phyloP scores from a whole-genome alignment of 1,140 invertebrate genomes.

The Nixonia krombeini region DNA sequence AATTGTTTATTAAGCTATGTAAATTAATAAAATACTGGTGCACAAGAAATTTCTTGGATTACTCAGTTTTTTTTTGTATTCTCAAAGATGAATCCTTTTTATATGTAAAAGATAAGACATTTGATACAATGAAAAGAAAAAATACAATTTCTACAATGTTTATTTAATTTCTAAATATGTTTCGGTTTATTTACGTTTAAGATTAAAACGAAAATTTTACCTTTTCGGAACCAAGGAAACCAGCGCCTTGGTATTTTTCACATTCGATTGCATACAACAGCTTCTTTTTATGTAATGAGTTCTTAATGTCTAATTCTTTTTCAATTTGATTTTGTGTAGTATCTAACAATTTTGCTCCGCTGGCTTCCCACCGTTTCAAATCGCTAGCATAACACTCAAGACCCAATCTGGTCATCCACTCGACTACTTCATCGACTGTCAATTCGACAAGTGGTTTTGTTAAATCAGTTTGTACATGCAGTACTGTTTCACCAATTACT shows the following conservation, averaged over 20 bases:
- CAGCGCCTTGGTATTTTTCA: slow-evolving; percentile 69
- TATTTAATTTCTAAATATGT: slow-evolving; percentile 7
- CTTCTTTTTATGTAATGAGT: slow-evolving; percentile 93
- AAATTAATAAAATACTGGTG: too few species aligned
- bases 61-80: too few species aligned
- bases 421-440: slow-evolving; percentile 86
- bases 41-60: too few species aligned
- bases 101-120: too few species aligned
- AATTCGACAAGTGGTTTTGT: slow-evolving; percentile 82
- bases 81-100: too few species aligned
- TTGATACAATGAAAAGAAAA: too few species aligned
- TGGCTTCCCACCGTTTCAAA: slow-evolving; percentile 85
- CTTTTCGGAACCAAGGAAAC: slow-evolving; percentile 66
- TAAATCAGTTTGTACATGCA: slow-evolving; percentile 59
- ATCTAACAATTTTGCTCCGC: slow-evolving; percentile 85
- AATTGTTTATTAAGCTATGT: too few species aligned
- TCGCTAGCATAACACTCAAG: slow-evolving; percentile 87
- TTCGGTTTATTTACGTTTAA: neutral
- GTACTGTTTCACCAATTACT: slow-evolving; percentile 70
- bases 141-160: too few species aligned
- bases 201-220: slow-evolving; percentile 37
- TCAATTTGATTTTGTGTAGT: slow-evolving; percentile 88
- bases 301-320: slow-evolving; percentile 89
- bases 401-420: slow-evolving; percentile 91
- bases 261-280: slow-evolving; percentile 83